Conservation (phyloP, 2,113 vertebrate genomes). For the Arenaria interpres region DNA sequence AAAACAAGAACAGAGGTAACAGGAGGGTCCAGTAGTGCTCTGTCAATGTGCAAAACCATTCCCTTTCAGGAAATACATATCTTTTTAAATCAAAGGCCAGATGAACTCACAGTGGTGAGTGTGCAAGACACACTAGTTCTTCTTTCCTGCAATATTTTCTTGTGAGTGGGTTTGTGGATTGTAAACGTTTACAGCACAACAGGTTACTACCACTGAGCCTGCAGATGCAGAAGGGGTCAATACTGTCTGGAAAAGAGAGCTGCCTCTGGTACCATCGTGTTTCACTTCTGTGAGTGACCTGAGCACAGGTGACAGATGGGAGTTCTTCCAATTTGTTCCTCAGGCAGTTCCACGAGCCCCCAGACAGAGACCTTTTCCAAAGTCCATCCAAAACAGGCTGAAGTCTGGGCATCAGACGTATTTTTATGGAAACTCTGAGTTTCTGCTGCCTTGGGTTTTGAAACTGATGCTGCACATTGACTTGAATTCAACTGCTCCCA, state of each 20-base stretch:
- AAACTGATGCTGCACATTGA: neutral
- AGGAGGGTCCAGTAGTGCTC: neutral
- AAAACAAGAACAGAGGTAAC: neutral
- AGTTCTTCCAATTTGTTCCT: neutral
- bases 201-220: neutral
- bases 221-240: neutral
- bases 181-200: neutral
- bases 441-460: neutral
- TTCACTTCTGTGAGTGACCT: neutral
- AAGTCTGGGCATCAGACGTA: neutral
- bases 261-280: neutral
- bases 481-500: neutral
- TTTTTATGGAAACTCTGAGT: neutral
- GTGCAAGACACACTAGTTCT: neutral
- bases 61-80: neutral
- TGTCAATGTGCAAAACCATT: neutral
- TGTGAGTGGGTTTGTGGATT: neutral
- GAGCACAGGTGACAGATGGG: neutral
- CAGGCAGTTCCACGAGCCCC: neutral
- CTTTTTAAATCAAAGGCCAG: neutral
- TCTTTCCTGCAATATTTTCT: neutral
- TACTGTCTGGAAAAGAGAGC: neutral
- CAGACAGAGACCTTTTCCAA: neutral
- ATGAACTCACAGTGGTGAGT: neutral
- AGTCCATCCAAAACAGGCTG: neutral